These are phyloP conservation scores for Nesidiocoris tenuis DNA, from an alignment of 2,888 invertebrate species.

Conservation along the genomic window DNA sequence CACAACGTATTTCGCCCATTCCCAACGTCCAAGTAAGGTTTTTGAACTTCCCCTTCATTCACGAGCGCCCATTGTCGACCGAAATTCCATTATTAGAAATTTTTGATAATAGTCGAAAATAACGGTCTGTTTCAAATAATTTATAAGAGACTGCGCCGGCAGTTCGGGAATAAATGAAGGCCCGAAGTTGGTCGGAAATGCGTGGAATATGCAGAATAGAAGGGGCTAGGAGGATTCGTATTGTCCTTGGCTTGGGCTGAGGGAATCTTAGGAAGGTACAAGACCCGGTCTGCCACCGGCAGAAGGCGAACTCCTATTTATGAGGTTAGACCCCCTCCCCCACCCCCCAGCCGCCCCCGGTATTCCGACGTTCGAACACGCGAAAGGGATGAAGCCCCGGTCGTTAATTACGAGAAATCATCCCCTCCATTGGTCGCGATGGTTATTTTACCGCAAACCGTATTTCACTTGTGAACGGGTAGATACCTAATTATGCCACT, in stretches of 20 bases:
- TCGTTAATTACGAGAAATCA: constrained; percentile 15
- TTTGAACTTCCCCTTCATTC: too few species aligned
- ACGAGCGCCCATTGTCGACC: too few species aligned
- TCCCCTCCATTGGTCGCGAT: constrained; percentile 22
- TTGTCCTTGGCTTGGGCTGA: background rate
- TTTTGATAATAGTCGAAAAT: too few species aligned
- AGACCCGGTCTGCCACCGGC: constrained; percentile 16
- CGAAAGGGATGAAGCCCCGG: background rate
- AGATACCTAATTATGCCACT: too few species aligned
- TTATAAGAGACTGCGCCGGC: background rate
- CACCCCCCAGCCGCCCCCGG: too few species aligned
- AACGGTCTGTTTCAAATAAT: constrained; percentile 6
- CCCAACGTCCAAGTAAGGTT: too few species aligned
- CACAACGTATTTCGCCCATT: too few species aligned
- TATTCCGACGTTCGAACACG: constrained; percentile 18
- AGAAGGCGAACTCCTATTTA: constrained; percentile 27
- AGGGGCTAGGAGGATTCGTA: background rate
- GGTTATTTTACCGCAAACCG: constrained; percentile 22
- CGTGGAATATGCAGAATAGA: background rate
- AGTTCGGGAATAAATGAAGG: background rate
- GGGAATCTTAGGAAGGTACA: background rate
- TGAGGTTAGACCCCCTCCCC: background rate
- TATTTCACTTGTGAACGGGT: too few species aligned
- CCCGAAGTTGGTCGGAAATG: background rate
- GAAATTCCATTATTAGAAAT: too few species aligned